These are phyloP conservation scores for Vulpes lagopus DNA, from an alignment of 2,113 vertebrate genomes.

Conservation along the genomic window DNA sequence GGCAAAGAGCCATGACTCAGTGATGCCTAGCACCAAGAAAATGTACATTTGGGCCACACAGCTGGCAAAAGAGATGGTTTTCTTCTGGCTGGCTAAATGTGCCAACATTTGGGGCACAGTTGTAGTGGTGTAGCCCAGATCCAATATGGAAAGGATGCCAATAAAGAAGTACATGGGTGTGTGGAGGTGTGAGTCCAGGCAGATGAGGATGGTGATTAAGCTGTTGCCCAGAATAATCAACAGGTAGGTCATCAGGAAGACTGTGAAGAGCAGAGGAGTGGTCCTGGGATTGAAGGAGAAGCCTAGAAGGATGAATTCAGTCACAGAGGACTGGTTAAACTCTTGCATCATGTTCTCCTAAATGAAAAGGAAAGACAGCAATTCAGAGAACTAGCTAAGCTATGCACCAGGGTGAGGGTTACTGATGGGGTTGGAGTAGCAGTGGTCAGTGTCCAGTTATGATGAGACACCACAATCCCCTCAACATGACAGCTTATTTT, in stretches of 20 bases:
- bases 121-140: constrained; percentile 76
- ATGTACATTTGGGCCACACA: constrained; percentile 77
- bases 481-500: not conserved
- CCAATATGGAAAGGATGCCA: constrained; percentile 73
- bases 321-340: constrained; percentile 75
- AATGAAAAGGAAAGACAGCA: constrained; percentile 15
- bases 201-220: constrained; percentile 71
- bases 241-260: constrained; percentile 69
- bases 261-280: constrained; percentile 67
- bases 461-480: not conserved
- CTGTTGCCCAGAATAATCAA: constrained; percentile 71
- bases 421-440: not conserved
- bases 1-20: constrained; percentile 76
- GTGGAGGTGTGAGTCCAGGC: constrained; percentile 72
- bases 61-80: constrained; percentile 77
- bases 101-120: constrained; percentile 74
- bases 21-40: constrained; percentile 75
- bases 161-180: constrained; percentile 73
- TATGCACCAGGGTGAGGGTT: not conserved
- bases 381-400: not conserved
- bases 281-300: constrained; percentile 68
- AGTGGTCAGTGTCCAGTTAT: not conserved
- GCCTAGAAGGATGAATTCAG: constrained; percentile 73
- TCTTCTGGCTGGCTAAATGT: constrained; percentile 37
- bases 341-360: constrained; percentile 56